Base-by-base conservation (phyloP, 1,140 invertebrate species). In the Pseudomyrmex dendroicus region DNA sequence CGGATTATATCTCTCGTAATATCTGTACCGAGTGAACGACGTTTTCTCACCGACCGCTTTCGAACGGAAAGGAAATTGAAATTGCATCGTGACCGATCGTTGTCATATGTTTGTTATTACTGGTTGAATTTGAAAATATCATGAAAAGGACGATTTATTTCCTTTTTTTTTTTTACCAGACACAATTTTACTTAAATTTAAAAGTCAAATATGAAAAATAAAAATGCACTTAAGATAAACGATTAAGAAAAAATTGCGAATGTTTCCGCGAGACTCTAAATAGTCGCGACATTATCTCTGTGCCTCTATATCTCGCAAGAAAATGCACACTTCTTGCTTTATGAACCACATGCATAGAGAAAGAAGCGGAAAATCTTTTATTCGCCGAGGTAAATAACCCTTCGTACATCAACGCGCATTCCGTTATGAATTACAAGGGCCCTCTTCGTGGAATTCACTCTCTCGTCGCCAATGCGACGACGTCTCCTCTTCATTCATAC, bases 1-100 rank as follows among this genome's bases (percentile, higher is more conserved):
- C 17, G 73, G 73, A 77, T 77, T 77, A 66, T 76, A 76, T 76
- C 73, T 76, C 61, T 76, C 61, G 73, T 54, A 76, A 76, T 76
- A 66, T 67, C 73, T 52, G 13, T 52, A 52, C 12, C 8, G 61
- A n/a, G 12, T 46, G 59, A 22, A 22, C 22, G 22, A 66, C 73
- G 61, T 12, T 52, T 25, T 67, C 73, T 50, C 62, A 4, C 5
- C 62, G 25, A 67, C 73, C 56, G 56, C 4, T 77, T 64, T 67
- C 22, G 20, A 77, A 77, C 73, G 35, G 67, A 77, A 77, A 50
- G 17, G 59, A 22, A 4, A 56, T 12, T 17, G 56, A 46, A 20
- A 35, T n/a, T 17, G 44, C 13, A n/a, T 25, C 25, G 20, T 12
- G 48, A 52, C n/a, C 13, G 12, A 54, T 25, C 67, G 7, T 35